Evolutionary conservation across 2,888 invertebrate species (phyloP).

Genomic region (Agrilus biguttatus): DNA sequence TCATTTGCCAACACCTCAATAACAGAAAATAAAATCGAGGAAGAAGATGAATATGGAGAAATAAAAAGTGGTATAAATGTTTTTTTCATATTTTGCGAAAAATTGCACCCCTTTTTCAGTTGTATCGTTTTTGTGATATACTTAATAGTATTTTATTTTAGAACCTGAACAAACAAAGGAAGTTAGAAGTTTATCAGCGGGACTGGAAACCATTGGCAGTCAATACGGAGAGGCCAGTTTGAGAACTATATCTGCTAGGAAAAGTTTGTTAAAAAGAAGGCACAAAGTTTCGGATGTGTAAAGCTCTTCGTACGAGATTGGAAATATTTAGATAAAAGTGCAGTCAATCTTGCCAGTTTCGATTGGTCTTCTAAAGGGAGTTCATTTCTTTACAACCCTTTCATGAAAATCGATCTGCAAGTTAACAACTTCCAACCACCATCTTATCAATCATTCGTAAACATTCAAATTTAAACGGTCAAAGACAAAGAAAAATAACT

Average conservation of each 20-base stretch:
- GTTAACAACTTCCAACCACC: no score
- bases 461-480: no score
- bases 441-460: no score
- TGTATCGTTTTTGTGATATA: no score
- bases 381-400: no score
- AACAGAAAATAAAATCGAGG: background rate
- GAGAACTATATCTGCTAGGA: constrained; percentile 23
- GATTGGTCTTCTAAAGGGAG: no score
- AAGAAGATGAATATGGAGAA: constrained; percentile 1
- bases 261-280: constrained; percentile 16
- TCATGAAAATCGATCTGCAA: no score
- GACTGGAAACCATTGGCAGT: constrained; percentile 20
- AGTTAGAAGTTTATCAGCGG: constrained; percentile 6
- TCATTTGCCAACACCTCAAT: background rate
- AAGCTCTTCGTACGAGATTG: no score
- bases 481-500: no score
- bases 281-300: constrained; percentile 10
- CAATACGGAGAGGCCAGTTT: constrained; percentile 25
- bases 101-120: background rate
- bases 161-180: constrained; percentile 1
- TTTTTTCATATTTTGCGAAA: background rate
- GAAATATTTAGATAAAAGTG: no score
- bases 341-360: no score
- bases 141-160: background rate
- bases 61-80: background rate